Percentiles rank a stretch among this genome's conserved stretches.
phyloP scores from a whole-genome alignment of 2,797 vertebrate species.

The Xenentodon cancila region DNA sequence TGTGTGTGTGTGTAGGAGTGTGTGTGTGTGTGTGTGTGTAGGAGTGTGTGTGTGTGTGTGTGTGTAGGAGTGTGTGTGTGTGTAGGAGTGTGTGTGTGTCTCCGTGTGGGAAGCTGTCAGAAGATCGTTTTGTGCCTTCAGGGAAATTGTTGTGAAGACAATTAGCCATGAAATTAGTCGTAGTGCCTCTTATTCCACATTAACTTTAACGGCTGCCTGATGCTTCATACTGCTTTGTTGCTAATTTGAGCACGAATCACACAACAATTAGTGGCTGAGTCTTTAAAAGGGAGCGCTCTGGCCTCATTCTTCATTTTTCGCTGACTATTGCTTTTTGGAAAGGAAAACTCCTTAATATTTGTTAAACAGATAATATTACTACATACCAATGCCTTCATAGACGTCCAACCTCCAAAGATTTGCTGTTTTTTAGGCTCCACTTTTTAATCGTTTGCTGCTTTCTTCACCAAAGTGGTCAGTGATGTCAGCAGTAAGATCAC shows the following conservation, averaged over 20 bases:
- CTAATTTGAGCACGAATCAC: constrained; percentile 31
- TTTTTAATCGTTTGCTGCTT: no score
- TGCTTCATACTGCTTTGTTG: constrained; percentile 5
- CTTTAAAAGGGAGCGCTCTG: background rate
- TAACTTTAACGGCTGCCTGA: background rate
- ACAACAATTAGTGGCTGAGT: constrained; percentile 8
- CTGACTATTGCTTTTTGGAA: no score
- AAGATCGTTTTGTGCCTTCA: background rate
- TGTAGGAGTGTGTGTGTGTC: background rate
- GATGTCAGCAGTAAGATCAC: no score
- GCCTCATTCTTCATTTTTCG: background rate
- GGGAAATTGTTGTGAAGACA: constrained; percentile 39
- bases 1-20: no score
- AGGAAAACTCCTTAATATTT: background rate
- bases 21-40: no score
- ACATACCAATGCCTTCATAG: no score
- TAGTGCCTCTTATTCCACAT: constrained; percentile 17
- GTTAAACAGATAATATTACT: no score
- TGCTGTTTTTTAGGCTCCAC: no score
- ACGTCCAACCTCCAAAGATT: no score
- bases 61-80: constrained; percentile 9
- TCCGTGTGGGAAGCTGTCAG: constrained; percentile 36
- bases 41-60: constrained; percentile 7
- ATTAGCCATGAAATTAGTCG: constrained; percentile 30
- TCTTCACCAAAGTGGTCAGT: no score